These are phyloP conservation scores for Podargus strigoides DNA, from an alignment of 2,797 vertebrate species.

Conservation along the genomic window DNA sequence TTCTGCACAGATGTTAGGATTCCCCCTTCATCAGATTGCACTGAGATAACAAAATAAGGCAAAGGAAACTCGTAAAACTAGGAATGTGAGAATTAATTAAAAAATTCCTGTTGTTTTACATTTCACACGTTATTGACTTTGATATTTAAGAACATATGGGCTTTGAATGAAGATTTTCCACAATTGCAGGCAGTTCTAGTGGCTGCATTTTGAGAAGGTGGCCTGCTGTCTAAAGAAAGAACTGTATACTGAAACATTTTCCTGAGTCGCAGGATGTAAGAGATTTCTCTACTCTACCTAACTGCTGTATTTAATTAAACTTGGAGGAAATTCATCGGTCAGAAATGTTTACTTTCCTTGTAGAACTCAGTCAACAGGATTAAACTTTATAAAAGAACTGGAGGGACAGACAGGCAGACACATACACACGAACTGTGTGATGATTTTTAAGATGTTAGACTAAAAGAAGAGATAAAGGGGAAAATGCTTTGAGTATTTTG, in stretches of 20 bases:
- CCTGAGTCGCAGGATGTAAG: background rate
- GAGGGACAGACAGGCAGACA: background rate
- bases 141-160: rapidly evolving
- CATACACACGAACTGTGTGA: background rate
- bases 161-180: background rate
- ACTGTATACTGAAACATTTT: background rate
- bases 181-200: background rate
- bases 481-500: background rate
- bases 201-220: background rate
- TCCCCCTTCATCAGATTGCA: background rate
- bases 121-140: background rate
- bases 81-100: background rate
- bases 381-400: background rate
- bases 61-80: background rate
- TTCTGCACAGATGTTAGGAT: background rate
- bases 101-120: background rate
- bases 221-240: background rate
- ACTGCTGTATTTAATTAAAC: background rate
- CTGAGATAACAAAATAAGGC: background rate
- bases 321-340: background rate
- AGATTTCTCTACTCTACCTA: background rate
- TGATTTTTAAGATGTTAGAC: background rate
- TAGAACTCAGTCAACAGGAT: background rate
- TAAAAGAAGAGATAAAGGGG: background rate
- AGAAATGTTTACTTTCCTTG: background rate